Evolutionary conservation across 2,113 vertebrate genomes (phyloP).

Genomic region (Trematocara nigrifrons): DNA sequence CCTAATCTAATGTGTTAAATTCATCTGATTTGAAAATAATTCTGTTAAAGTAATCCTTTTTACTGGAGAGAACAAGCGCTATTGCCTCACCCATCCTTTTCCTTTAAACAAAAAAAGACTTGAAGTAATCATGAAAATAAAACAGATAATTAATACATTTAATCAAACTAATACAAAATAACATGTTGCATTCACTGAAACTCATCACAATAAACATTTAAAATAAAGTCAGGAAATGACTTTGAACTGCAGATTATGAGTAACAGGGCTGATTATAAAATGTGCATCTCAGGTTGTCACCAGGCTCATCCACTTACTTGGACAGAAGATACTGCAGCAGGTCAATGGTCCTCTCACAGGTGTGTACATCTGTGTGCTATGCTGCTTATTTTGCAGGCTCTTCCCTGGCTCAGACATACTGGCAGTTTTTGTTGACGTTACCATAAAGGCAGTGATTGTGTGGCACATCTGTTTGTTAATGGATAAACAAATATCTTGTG

Average conservation of each 20-base stretch:
- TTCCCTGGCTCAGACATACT: not conserved
- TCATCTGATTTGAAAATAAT: not conserved
- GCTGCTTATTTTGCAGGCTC: not conserved
- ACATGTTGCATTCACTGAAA: not conserved
- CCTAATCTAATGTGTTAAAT: not conserved
- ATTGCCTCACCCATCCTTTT: not conserved
- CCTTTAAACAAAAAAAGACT: not conserved
- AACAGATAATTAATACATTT: not conserved
- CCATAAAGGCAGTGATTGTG: not conserved
- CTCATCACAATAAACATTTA: not conserved
- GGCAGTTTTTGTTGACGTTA: not conserved
- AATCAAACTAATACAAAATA: not conserved
- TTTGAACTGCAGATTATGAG: not conserved
- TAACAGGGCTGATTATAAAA: not conserved
- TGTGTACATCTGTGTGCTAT: slow-evolving; percentile 36
- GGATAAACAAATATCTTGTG: not conserved
- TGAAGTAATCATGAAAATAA: not conserved
- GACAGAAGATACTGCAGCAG: slow-evolving; percentile 94
- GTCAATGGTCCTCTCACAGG: slow-evolving; percentile 79
- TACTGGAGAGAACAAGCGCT: not conserved
- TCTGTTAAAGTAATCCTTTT: not conserved
- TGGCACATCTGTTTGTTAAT: not conserved
- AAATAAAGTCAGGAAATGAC: not conserved
- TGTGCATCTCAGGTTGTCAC: slow-evolving; percentile 83
- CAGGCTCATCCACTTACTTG: slow-evolving; percentile 87